Evolutionary conservation across 2,113 vertebrate species (phyloP), one percentile per base, ranked within the genome.

Genomic region (Chloropsis hardwickii): DNA sequence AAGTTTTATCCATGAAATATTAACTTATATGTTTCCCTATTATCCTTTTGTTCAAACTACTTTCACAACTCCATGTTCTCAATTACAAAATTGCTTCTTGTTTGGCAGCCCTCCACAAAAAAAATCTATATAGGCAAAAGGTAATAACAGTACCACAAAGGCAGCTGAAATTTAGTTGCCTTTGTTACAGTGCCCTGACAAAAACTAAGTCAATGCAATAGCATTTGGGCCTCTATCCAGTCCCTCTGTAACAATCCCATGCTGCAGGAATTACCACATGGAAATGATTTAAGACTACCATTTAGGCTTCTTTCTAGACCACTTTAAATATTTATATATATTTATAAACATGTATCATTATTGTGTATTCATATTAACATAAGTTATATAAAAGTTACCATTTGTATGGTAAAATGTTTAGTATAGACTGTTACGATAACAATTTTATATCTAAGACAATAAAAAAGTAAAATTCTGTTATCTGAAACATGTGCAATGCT

Each of bases 111-210:
- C 90, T 83, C 58, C 85, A 83, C 83, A 77, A 53, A 10, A 48
- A 81, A 67, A 92, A 81, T 60, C 64, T 78, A 15, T 92, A 27
- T 56, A 90, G 85, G 92, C 74, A 73, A 96, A 96, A 95, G 87
- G 92, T 83, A 62, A 14, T 29, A 83, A 54, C 61, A 86, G 56
- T 17, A 35, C 11, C 24, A 66, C 20, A 27, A 24, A 67, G 67
- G 64, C 88, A 83, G 85, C 0, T 93, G 73, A 88, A 74, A 80
- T 81, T n/a, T 25, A 86, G 64, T 71, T 78, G 81, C 82, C 67
- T 97, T 93, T 94, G 67, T 53, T 62, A 93, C 82, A 83, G 79
- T 94, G 80, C 58, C 71, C 90, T 66, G 39, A 54, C 33, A 82
- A 61, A 87, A 90, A 79, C 17, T 3, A 56, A 74, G 31, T 39